These are phyloP conservation scores for Ariopsis seemanni DNA, from an alignment of 2,113 vertebrate species.

Conservation along the genomic window DNA sequence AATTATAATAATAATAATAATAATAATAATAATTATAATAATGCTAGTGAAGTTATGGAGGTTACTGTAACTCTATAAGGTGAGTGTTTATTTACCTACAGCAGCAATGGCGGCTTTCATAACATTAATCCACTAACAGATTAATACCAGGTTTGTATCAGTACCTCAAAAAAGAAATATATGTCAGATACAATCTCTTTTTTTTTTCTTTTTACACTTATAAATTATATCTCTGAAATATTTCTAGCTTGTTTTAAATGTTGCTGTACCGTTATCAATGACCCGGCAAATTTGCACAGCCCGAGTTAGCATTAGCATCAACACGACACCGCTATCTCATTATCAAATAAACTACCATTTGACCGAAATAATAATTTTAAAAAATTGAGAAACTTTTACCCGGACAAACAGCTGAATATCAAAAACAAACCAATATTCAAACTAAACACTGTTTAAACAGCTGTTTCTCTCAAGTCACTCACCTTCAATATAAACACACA, in stretches of 20 bases:
- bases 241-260: neutral
- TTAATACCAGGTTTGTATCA: neutral
- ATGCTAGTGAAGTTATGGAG: neutral
- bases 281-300: neutral
- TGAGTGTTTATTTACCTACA: neutral
- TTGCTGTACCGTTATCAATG: neutral
- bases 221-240: no score
- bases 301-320: constrained; percentile 10
- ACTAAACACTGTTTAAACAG: neutral
- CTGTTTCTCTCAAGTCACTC: neutral
- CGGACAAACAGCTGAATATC: neutral
- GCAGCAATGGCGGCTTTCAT: neutral
- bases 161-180: neutral
- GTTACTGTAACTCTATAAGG: neutral
- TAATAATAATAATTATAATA: no score
- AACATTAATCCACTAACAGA: neutral
- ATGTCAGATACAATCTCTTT: neutral
- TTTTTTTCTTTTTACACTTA: neutral
- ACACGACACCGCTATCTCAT: neutral
- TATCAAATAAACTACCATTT: neutral
- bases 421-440: neutral
- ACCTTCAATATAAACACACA: constrained; percentile 25
- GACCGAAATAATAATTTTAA: neutral
- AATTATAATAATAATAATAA: no score
- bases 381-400: neutral